Percentiles rank a stretch among this genome's conserved stretches.
These are phyloP conservation scores for Typhlomys cinereus DNA, from an alignment of 2,113 vertebrate species.

Conservation along the genomic window DNA sequence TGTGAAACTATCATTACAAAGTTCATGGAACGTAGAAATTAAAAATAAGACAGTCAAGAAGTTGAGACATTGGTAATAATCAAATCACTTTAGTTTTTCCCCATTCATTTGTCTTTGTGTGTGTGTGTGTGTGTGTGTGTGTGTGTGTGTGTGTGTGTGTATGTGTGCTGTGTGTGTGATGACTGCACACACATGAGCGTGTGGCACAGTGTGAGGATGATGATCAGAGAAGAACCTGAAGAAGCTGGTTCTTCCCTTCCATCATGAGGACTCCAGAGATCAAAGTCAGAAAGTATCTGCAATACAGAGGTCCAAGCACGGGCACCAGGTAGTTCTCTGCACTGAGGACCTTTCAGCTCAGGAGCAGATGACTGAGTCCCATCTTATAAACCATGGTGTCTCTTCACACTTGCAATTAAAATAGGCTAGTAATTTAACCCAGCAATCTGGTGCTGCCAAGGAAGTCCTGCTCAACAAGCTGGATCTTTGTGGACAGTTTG, in stretches of 20 bases:
- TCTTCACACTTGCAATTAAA: conserved; percentile 53
- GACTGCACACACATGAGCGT: too few relatives aligned
- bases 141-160: too few relatives aligned
- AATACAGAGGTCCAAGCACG: not conserved
- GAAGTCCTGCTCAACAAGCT: not conserved
- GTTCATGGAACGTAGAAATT: not conserved
- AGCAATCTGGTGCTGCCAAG: not conserved
- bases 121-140: too few relatives aligned
- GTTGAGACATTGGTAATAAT: not conserved
- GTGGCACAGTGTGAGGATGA: too few relatives aligned
- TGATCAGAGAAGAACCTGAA: too few relatives aligned
- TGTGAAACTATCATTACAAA: not conserved
- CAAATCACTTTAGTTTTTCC: not conserved
- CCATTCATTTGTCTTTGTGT: too few relatives aligned
- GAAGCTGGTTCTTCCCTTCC: too few relatives aligned
- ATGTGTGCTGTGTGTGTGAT: too few relatives aligned
- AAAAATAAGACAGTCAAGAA: not conserved
- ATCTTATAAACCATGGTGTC: not conserved
- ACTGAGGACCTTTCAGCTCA: not conserved
- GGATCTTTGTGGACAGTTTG: conserved; percentile 14
- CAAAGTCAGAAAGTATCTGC: too few relatives aligned
- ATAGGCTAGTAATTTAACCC: conserved; percentile 20
- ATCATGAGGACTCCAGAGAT: too few relatives aligned
- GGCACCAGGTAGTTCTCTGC: not conserved
- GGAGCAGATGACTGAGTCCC: not conserved